These are phyloP conservation scores for Cantharis rustica DNA, from an alignment of 2,888 invertebrate species.

Conservation along the genomic window DNA sequence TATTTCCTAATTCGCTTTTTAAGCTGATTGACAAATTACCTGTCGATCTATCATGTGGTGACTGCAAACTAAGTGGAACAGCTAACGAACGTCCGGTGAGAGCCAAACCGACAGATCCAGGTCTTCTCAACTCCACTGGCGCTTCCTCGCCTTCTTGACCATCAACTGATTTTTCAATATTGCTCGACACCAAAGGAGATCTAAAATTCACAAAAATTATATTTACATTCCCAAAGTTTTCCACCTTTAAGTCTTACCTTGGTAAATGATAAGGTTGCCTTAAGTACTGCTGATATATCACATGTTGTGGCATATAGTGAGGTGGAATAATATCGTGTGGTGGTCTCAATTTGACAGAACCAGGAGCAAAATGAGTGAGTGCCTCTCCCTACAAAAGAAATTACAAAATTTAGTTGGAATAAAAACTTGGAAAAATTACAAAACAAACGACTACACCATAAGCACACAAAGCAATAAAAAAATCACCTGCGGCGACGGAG, in stretches of 20 bases:
- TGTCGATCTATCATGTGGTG: conserved; percentile 71
- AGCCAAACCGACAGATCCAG: conserved; percentile 58
- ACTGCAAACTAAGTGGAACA: conserved; percentile 71
- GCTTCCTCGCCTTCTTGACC: conserved; percentile 57
- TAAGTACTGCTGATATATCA: conserved; percentile 62
- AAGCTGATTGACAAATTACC: conserved; percentile 51
- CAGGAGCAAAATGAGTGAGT: conserved; percentile 59
- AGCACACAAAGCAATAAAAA: conserved; percentile 17
- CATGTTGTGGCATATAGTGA: conserved; percentile 61
- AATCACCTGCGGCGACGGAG: conserved; percentile 72
- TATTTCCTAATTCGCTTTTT: not conserved
- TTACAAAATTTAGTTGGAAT: not conserved
- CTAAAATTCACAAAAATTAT: conserved; percentile 35
- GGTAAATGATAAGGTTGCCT: conserved; percentile 54
- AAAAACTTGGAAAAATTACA: not conserved
- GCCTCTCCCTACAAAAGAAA: conserved; percentile 61
- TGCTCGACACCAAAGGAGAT: conserved; percentile 63
- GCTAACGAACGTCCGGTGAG: conserved; percentile 61
- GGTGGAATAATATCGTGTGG: conserved; percentile 56
- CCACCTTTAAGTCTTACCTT: conserved; percentile 41
- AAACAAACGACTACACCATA: not conserved
- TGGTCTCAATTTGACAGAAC: conserved; percentile 49
- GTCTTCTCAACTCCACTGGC: conserved; percentile 66
- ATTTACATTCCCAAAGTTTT: not conserved
- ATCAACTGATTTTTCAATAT: conserved; percentile 66